phyloP scores from a whole-genome alignment of 2,797 vertebrate species.

The Tolypeutes matacus region DNA sequence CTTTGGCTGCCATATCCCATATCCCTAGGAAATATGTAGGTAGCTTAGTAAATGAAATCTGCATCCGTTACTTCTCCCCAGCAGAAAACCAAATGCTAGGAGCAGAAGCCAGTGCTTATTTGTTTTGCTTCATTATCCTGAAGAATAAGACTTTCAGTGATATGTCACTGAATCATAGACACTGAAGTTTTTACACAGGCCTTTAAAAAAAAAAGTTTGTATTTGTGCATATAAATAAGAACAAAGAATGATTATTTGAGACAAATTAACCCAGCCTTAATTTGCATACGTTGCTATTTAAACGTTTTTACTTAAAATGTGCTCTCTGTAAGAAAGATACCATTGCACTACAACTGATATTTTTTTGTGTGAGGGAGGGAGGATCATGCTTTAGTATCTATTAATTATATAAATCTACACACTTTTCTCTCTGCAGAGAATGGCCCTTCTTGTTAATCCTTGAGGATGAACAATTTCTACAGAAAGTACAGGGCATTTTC shows the following conservation, averaged over 20 bases:
- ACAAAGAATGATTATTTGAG: constrained; percentile 37
- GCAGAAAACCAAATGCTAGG: not conserved
- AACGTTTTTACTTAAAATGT: not conserved
- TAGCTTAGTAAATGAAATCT: constrained; percentile 17
- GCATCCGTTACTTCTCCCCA: not conserved
- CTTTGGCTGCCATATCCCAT: not conserved
- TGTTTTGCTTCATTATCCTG: constrained; percentile 62
- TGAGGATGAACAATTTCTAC: not conserved
- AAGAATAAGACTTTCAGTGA: constrained; percentile 54
- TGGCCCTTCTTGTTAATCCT: not conserved
- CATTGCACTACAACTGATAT: not conserved
- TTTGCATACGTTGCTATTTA: constrained; percentile 7
- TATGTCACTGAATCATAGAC: constrained; percentile 37
- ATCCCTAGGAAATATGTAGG: not conserved
- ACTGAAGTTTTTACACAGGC: not conserved
- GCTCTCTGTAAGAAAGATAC: not conserved
- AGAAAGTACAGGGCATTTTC: constrained; percentile 64
- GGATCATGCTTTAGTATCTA: not conserved
- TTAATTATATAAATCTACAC: not conserved
- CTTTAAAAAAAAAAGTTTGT: not conserved
- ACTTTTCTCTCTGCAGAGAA: not conserved
- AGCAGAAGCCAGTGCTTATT: constrained; percentile 26
- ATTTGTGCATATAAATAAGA: constrained; percentile 40
- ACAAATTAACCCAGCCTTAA: constrained; percentile 30
- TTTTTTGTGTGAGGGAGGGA: not conserved